Base-by-base conservation (phyloP, 2,113 vertebrate species). In the Phoenicopterus ruber region DNA sequence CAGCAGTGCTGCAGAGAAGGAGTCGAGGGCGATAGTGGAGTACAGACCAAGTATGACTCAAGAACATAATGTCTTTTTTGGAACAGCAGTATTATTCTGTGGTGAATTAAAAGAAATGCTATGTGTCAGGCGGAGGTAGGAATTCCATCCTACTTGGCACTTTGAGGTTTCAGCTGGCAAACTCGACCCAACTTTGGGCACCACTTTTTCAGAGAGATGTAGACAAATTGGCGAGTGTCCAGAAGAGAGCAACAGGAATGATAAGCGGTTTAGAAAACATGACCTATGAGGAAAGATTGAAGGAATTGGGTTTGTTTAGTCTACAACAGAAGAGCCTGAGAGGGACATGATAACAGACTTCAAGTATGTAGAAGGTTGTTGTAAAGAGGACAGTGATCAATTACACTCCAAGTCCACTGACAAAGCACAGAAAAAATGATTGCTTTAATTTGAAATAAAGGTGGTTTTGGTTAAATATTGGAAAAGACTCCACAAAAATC, bases 261-360 rank as follows among this genome's bases (percentile, higher is more conserved):
- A 97, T 97, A 97, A 97, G 96, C 85, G 11, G 85, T 95, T 96
- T 88, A 94, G 92, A 96, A 96, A 96, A 92, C 95, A 95, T 96
- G 96, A 97, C 96, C 96, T 96, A 90, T 93, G 96, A 96, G 96
- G 90, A 93, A 97, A 96, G 96, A 93, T 90, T 96, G 94, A 86
- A 93, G 59, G 96, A 96, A 96, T 69, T 93, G 96, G 88, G 89
- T 97, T 97, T 97, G 96, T 97, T 97, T 97, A 97, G 96, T 97
- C 96, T 97, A 94, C 93, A 86, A 31, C 79, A 95, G 95, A 96
- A 96, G 93, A 93, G 96, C 50, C 93, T 95, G 94, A 95, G 88
- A 96, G 92, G 96, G 95, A 97, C 96, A 96, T 95, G 96, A 97
- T 97, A 97, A 96, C 95, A 96, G 96, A 67, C 88, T 94, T 97